Evolutionary conservation across 2,888 invertebrate genomes (phyloP).

Genomic region (Polyommatus iphigenia): DNA sequence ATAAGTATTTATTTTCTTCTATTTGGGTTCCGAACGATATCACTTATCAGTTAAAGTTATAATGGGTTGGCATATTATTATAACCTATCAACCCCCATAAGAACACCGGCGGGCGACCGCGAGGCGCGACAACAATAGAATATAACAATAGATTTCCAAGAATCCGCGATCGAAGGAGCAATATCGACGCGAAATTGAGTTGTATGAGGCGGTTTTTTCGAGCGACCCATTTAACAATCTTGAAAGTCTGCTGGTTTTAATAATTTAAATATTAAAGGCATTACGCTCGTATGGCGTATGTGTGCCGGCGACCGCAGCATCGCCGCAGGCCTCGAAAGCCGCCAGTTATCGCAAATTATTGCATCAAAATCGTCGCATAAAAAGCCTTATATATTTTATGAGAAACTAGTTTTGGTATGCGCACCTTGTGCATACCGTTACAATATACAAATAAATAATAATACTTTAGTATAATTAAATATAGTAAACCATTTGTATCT

Average conservation of each 20-base stretch:
- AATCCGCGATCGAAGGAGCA: too few relatives aligned
- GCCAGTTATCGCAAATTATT: slow-evolving; percentile 32
- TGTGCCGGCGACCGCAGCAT: slow-evolving; percentile 29
- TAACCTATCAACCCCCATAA: too few relatives aligned
- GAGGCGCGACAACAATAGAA: too few relatives aligned
- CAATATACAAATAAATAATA: slow-evolving; percentile 10
- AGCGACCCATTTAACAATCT: slow-evolving; percentile 1
- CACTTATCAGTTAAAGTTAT: not conserved
- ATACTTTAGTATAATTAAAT: not conserved
- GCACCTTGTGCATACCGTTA: slow-evolving; percentile 28
- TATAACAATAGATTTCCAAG: too few relatives aligned
- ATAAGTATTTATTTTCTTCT: not conserved
- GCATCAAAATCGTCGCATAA: slow-evolving; percentile 34
- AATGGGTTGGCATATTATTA: not conserved
- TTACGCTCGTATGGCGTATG: slow-evolving; percentile 24
- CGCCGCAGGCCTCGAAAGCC: slow-evolving; percentile 34
- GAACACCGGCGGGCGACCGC: too few relatives aligned
- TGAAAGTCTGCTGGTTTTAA: slow-evolving; percentile 29
- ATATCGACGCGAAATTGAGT: not conserved
- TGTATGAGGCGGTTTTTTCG: slow-evolving; percentile 14
- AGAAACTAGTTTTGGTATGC: slow-evolving; percentile 31
- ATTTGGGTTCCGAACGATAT: not conserved
- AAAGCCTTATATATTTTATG: slow-evolving; percentile 32
- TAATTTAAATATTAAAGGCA: slow-evolving; percentile 19
- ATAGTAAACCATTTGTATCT: not conserved